These are phyloP conservation scores for Oryzias dopingdopingensis DNA, from an alignment of 2,797 vertebrate species.

Conservation along the genomic window DNA sequence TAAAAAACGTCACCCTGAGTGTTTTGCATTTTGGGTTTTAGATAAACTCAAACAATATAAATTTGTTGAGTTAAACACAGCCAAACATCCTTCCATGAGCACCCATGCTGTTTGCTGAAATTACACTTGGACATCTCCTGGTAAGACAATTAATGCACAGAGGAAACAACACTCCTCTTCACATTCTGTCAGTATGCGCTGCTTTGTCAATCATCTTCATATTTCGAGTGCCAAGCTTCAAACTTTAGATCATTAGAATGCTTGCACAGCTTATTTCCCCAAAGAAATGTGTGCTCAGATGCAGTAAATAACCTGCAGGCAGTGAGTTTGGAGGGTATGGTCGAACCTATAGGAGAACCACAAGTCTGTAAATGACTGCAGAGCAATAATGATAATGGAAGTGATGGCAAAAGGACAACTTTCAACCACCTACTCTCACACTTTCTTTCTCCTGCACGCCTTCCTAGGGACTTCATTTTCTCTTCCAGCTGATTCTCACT, in stretches of 20 bases:
- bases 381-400: constrained; percentile 78
- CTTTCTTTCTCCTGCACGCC: constrained; percentile 6
- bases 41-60: neutral
- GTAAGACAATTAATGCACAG: neutral
- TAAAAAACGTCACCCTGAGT: too few species aligned
- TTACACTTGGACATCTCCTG: constrained; percentile 1
- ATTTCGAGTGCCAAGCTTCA: neutral
- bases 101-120: neutral
- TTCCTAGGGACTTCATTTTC: constrained; percentile 35
- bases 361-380: constrained; percentile 66
- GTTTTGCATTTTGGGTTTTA: neutral
- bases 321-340: constrained; percentile 39
- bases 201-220: neutral
- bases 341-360: constrained; percentile 46
- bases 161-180: neutral
- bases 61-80: neutral
- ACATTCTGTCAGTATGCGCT: neutral
- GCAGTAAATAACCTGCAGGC: constrained; percentile 21
- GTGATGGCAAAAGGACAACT: constrained; percentile 74
- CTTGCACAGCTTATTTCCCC: constrained; percentile 7
- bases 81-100: neutral
- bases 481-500: constrained; percentile 25
- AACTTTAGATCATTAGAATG: neutral
- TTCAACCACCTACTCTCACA: constrained; percentile 38
- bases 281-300: constrained; percentile 6